Conservation (phyloP, 2,888 invertebrate species). For the Caenorhabditis virilis region DNA sequence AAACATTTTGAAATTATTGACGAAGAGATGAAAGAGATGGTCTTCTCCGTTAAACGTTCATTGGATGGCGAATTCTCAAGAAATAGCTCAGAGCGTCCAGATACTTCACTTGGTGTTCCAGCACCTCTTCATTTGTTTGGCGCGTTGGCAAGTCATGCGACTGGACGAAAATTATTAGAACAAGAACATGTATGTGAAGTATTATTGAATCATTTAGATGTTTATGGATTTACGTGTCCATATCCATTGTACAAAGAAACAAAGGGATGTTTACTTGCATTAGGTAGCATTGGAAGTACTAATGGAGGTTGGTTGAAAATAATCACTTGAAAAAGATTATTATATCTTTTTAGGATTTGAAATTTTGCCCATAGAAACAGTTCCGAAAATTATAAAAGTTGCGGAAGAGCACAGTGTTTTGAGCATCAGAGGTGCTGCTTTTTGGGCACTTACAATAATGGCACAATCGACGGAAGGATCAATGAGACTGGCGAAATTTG, state of each 20-base stretch:
- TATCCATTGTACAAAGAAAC: conserved; percentile 8
- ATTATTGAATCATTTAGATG: neutral
- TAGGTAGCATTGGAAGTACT: conserved; percentile 49
- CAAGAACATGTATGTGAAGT: conserved; percentile 23
- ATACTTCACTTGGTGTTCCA: conserved; percentile 41
- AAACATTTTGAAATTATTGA: conserved; percentile 88
- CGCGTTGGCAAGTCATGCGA: conserved; percentile 45
- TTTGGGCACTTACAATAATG: conserved; percentile 61
- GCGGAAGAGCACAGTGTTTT: conserved; percentile 59
- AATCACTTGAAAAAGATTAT: too few species aligned
- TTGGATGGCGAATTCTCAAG: conserved; percentile 81
- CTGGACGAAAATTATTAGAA: conserved; percentile 38
- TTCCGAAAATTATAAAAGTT: conserved; percentile 41
- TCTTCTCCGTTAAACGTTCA: conserved; percentile 82
- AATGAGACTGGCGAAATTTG: conserved; percentile 44
- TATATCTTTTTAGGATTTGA: too few species aligned
- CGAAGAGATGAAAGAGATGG: conserved; percentile 83
- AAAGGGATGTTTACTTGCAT: conserved; percentile 52
- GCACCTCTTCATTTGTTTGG: conserved; percentile 54
- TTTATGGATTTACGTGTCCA: neutral
- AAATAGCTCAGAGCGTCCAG: conserved; percentile 41
- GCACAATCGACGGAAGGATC: conserved; percentile 47
- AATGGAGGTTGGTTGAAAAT: too few species aligned
- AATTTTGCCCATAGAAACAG: conserved; percentile 35
- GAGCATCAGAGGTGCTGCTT: conserved; percentile 62